Conservation (phyloP, 2,888 invertebrate genomes). For the Eledone cirrhosa region DNA sequence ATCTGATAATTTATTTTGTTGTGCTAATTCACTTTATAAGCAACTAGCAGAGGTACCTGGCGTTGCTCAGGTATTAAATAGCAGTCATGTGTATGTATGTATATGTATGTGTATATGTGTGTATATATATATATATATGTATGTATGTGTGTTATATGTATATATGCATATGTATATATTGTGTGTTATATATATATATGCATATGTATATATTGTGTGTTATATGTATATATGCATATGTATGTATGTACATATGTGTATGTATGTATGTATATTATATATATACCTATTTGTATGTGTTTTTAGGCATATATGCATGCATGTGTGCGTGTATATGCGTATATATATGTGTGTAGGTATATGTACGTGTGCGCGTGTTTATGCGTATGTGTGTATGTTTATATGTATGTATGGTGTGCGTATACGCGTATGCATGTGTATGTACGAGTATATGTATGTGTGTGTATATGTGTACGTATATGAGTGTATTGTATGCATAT, state of each 20-base stretch:
- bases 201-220: no score
- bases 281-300: not conserved
- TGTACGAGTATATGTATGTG: not conserved
- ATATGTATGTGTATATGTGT: not conserved
- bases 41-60: no score
- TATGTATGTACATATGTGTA: not conserved
- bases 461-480: not conserved
- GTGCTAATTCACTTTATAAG: no score
- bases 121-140: not conserved
- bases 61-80: no score
- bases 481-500: not conserved
- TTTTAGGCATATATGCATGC: not conserved
- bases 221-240: no score
- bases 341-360: not conserved
- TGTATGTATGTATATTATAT: not conserved
- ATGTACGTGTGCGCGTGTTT: not conserved
- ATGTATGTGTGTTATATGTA: no score
- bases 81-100: not conserved
- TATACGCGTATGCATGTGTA: not conserved
- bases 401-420: not conserved
- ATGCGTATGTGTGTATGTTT: not conserved
- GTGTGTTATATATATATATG: no score
- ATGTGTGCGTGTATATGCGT: not conserved
- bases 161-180: no score
- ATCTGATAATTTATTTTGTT: no score